phyloP scores from a whole-genome alignment of 2,797 vertebrate genomes.

The Spinibarbus caldwelli region DNA sequence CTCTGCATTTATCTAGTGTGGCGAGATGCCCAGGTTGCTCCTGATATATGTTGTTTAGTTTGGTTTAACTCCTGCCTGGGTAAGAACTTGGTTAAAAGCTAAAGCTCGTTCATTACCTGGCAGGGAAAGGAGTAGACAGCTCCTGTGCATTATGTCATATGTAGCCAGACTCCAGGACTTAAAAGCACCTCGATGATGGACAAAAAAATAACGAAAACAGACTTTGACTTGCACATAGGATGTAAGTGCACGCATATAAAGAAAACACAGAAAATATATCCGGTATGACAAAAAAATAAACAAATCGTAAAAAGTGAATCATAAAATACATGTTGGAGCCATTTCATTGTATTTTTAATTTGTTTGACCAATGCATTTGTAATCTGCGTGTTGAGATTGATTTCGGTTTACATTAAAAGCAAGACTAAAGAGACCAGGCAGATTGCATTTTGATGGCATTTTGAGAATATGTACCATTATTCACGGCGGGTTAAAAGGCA shows the following conservation, averaged over 20 bases:
- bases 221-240: constrained; percentile 4
- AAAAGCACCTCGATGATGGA: constrained; percentile 78
- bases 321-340: constrained; percentile 16
- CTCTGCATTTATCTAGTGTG: constrained; percentile 42
- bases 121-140: constrained; percentile 59
- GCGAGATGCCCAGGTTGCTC: constrained; percentile 61
- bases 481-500: constrained; percentile 53
- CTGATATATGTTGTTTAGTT: constrained; percentile 73
- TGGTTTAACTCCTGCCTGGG: constrained; percentile 73
- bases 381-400: constrained; percentile 5
- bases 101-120: constrained; percentile 72
- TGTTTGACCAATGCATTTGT: constrained; percentile 1
- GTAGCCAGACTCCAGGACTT: constrained; percentile 69
- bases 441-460: constrained; percentile 50
- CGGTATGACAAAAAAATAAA: constrained; percentile 3
- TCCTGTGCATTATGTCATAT: constrained; percentile 70
- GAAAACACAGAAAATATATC: neutral
- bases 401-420: constrained; percentile 42
- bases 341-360: neutral
- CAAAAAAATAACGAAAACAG: constrained; percentile 75
- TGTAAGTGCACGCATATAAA: constrained; percentile 10
- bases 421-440: constrained; percentile 46
- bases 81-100: constrained; percentile 74
- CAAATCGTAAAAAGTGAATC: neutral
- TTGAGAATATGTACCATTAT: constrained; percentile 43